Percentiles rank a stretch among this genome's conserved stretches.
phyloP scores from a whole-genome alignment of 2,888 invertebrate genomes.

The Lamellibrachia columna region DNA sequence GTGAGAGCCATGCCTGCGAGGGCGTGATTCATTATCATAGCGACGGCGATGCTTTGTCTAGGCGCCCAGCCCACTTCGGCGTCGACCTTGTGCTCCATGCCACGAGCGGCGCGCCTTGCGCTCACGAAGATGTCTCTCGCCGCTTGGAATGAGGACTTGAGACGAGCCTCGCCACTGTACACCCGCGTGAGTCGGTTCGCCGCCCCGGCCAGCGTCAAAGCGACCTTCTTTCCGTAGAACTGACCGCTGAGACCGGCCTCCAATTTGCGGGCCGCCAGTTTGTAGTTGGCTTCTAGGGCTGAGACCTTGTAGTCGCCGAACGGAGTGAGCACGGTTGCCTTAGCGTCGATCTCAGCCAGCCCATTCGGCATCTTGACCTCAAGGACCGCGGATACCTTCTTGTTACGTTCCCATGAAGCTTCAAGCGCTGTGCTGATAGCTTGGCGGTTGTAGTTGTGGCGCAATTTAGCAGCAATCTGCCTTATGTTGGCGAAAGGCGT shows the following conservation, averaged over 20 bases:
- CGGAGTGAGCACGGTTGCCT: constrained; percentile 22
- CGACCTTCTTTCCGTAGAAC: neutral
- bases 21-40: constrained; percentile 30
- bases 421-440: constrained; percentile 8
- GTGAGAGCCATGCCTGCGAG: constrained; percentile 27
- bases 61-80: constrained; percentile 34
- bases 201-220: neutral
- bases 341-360: constrained; percentile 5
- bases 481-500: constrained; percentile 28
- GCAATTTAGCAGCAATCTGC: neutral
- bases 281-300: constrained; percentile 19
- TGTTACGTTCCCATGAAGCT: constrained; percentile 24
- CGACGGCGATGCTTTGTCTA: constrained; percentile 28
- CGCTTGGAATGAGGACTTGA: constrained; percentile 24
- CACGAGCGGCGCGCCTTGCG: constrained; percentile 14
- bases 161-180: constrained; percentile 16
- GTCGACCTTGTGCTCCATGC: constrained; percentile 24
- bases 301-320: neutral
- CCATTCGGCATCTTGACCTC: constrained; percentile 24
- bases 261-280: neutral
- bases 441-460: neutral
- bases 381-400: constrained; percentile 23
- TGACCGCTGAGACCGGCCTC: neutral
- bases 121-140: constrained; percentile 18
- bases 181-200: neutral